Conservation (phyloP, 2,113 vertebrate species). For the Cottus gobio region DNA sequence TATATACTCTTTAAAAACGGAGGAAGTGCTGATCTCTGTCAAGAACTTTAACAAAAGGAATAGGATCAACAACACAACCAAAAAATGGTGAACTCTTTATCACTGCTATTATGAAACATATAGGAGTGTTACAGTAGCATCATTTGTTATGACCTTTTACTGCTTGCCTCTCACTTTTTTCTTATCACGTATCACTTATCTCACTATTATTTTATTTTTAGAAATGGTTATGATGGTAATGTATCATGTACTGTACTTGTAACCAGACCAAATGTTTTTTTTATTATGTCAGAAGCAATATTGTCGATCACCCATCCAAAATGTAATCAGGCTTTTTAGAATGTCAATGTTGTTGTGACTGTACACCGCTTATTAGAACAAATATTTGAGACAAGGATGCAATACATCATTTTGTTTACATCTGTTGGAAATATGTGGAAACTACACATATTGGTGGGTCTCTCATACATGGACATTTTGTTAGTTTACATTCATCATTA, state of each 20-base stretch:
- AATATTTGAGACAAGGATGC: background rate
- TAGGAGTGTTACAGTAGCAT: background rate
- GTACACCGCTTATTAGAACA: background rate
- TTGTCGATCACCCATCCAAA: background rate
- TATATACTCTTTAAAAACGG: conserved; percentile 73
- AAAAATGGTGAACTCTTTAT: conserved; percentile 9
- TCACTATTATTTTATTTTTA: background rate
- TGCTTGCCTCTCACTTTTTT: background rate
- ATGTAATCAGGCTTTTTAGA: background rate
- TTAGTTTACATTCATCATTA: too few species aligned
- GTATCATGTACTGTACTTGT: background rate
- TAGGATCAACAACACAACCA: background rate
- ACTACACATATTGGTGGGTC: too few species aligned
- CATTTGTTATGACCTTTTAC: background rate
- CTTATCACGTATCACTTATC: too few species aligned
- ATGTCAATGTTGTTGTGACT: background rate
- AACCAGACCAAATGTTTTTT: background rate
- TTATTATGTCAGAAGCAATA: background rate
- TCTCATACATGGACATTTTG: too few species aligned
- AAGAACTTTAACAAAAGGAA: conserved; percentile 49
- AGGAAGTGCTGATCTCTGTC: conserved; percentile 63
- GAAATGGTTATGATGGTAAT: background rate
- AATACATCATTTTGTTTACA: background rate
- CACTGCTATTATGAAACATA: background rate
- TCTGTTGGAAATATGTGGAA: background rate